A percentile compares a stretch with the other conserved stretches of the same genome.
phyloP scores from a whole-genome alignment of 2,113 vertebrate species.

The Syrrhaptes paradoxus region DNA sequence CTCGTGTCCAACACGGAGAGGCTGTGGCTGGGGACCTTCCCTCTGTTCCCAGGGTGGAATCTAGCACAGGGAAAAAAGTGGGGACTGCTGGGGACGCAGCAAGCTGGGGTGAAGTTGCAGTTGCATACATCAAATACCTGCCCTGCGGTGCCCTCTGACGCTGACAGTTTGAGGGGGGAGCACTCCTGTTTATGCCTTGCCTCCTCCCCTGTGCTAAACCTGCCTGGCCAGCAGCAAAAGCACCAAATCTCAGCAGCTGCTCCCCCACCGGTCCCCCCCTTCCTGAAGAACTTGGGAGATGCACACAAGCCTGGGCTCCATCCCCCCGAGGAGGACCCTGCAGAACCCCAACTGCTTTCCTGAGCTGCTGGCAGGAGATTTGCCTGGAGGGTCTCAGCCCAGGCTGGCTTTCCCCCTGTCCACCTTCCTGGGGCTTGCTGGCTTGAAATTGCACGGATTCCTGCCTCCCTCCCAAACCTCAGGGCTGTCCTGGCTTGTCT shows the following conservation, averaged over 20 bases:
- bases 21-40: neutral
- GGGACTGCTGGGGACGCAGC: neutral
- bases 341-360: no score
- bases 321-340: neutral
- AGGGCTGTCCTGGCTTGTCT: neutral
- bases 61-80: no score
- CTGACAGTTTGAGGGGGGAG: neutral
- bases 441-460: accelerated
- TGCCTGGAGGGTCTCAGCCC: neutral
- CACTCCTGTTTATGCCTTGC: accelerated
- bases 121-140: accelerated
- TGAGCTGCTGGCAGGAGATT: neutral
- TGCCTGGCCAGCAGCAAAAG: neutral
- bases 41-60: neutral
- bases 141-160: neutral
- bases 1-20: neutral
- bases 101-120: accelerated
- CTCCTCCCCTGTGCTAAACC: neutral
- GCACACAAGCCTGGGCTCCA: neutral
- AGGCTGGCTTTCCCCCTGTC: neutral
- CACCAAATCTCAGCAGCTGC: neutral
- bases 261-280: neutral
- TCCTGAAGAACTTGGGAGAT: accelerated
- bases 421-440: neutral
- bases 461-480: neutral